Percentiles rank a stretch among this genome's conserved stretches.
Evolutionary conservation across 2,797 vertebrate genomes (phyloP).

Genomic region (Coendou prehensilis): DNA sequence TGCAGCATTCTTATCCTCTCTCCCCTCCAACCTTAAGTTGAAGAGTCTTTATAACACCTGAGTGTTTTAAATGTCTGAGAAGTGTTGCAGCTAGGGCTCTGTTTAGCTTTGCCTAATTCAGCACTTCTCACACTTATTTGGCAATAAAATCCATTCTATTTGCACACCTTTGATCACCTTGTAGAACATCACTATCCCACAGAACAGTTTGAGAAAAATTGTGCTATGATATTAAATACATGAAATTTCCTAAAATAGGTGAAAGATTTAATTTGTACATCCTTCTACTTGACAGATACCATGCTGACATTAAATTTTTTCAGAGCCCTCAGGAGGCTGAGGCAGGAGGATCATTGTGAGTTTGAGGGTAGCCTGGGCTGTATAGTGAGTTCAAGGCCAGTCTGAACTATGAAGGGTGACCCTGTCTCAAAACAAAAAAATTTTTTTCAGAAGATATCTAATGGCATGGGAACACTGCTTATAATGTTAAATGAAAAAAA

Average conservation of each 20-base stretch:
- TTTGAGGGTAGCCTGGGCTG: too few species aligned
- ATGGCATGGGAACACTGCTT: neutral
- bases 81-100: neutral
- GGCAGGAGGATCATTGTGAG: too few species aligned
- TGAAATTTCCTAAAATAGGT: constrained; percentile 36
- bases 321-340: too few species aligned
- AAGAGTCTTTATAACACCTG: neutral
- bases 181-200: neutral
- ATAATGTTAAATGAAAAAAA: constrained; percentile 7
- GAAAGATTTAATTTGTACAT: neutral
- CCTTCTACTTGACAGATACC: neutral
- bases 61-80: neutral
- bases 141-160: neutral
- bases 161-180: neutral
- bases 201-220: constrained; percentile 48
- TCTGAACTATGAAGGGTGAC: too few species aligned
- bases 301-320: neutral
- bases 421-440: neutral
- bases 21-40: neutral
- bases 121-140: neutral
- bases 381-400: too few species aligned
- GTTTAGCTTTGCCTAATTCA: neutral
- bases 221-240: constrained; percentile 17
- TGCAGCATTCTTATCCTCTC: neutral
- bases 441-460: neutral